phyloP scores from a whole-genome alignment of 2,888 invertebrate genomes.

The Melanchra persicariae region DNA sequence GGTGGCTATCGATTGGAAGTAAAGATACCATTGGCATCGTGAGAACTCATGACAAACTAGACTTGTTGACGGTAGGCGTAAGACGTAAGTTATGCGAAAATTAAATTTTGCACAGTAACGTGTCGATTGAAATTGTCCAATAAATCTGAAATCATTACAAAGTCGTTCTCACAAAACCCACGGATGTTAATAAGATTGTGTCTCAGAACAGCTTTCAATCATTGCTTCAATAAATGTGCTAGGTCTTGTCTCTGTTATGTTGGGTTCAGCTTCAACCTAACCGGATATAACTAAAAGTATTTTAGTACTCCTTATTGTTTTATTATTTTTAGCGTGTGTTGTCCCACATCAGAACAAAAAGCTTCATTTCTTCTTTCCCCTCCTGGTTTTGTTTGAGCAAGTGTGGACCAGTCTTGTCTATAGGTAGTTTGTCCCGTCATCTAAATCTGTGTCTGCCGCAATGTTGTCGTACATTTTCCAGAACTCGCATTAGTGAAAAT shows the following conservation, averaged over 20 bases:
- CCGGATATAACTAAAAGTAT: neutral
- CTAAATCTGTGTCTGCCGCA: too few species aligned
- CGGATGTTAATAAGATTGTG: conserved; percentile 14
- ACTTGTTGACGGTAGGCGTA: conserved; percentile 27
- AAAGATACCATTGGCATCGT: conserved; percentile 33
- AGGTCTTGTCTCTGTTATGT: too few species aligned
- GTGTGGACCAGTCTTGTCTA: too few species aligned
- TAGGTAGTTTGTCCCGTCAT: too few species aligned
- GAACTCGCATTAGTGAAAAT: too few species aligned
- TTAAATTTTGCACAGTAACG: conserved; percentile 22
- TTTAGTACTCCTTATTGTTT: neutral
- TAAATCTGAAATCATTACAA: conserved; percentile 18
- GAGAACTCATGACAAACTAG: conserved; percentile 40
- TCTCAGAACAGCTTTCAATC: neutral
- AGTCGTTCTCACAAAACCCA: conserved; percentile 39
- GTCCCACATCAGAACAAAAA: too few species aligned
- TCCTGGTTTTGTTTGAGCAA: too few species aligned
- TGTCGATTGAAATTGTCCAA: conserved; percentile 16
- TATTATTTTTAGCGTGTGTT: neutral
- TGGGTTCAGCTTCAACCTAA: neutral
- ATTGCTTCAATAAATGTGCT: neutral
- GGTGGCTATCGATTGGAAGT: conserved; percentile 4
- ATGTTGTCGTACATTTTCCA: too few species aligned
- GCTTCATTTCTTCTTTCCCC: too few species aligned
- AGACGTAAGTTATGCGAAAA: conserved; percentile 31